These are phyloP conservation scores for Orchestes rusci DNA, from an alignment of 2,888 invertebrate species.

Conservation along the genomic window DNA sequence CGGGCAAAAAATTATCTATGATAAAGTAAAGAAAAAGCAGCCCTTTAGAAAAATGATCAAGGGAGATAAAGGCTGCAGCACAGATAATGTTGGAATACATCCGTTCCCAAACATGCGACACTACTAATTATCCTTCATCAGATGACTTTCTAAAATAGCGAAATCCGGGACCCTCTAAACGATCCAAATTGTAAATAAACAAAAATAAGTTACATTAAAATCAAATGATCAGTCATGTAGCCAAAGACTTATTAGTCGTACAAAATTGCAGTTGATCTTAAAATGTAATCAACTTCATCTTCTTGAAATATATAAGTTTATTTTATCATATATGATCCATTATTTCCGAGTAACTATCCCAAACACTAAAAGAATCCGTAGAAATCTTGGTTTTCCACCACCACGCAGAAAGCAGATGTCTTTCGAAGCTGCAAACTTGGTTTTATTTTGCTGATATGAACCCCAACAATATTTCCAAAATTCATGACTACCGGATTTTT, in stretches of 20 bases:
- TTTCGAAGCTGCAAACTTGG: conserved; percentile 1
- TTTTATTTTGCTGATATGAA: not conserved
- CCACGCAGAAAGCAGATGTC: not conserved
- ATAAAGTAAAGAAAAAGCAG: too few species aligned
- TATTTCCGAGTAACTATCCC: not conserved
- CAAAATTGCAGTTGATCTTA: not conserved
- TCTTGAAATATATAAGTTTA: not conserved
- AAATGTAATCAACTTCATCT: not conserved
- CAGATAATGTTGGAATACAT: too few species aligned
- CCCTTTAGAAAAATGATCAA: too few species aligned
- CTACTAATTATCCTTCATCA: too few species aligned
- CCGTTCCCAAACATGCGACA: too few species aligned
- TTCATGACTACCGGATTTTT: not conserved
- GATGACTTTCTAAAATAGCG: too few species aligned
- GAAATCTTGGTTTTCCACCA: not conserved
- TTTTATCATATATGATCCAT: not conserved
- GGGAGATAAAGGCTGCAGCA: too few species aligned
- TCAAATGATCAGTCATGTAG: not conserved
- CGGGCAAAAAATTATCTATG: too few species aligned
- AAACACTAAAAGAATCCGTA: not conserved
- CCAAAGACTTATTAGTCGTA: not conserved
- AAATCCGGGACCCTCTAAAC: not conserved
- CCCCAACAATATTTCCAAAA: not conserved
- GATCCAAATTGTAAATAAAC: not conserved
- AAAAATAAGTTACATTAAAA: not conserved